Evolutionary conservation across 2,113 vertebrate species (phyloP).

Genomic region (Lophura nycthemera): DNA sequence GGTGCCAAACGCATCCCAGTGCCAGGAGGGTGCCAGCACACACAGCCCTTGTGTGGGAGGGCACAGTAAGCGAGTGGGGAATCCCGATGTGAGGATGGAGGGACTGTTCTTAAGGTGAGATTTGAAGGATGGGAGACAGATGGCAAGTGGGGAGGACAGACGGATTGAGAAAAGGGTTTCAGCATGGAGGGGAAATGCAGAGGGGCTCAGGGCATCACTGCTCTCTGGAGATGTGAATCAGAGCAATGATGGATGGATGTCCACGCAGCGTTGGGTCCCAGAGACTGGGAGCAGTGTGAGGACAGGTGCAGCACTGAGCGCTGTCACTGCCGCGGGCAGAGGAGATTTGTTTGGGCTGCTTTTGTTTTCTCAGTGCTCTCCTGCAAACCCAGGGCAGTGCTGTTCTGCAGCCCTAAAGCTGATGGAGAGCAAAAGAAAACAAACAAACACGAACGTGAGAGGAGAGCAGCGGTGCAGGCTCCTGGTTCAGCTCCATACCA

Average conservation of each 20-base stretch:
- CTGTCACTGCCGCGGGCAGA: not conserved
- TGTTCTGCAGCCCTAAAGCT: slow-evolving; percentile 37
- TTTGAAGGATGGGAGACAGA: slow-evolving; percentile 69
- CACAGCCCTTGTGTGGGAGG: not conserved
- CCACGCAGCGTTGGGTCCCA: fast-evolving
- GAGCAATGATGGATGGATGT: not conserved
- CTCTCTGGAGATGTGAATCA: not conserved
- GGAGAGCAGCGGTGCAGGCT: not conserved
- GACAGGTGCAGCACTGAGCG: not conserved
- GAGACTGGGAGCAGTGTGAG: fast-evolving
- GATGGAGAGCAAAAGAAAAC: slow-evolving; percentile 27
- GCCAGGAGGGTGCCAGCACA: not conserved
- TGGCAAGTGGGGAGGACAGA: slow-evolving; percentile 63
- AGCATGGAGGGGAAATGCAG: not conserved
- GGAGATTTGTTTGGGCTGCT: not conserved
- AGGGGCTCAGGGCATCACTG: fast-evolving
- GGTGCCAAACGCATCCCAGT: not conserved
- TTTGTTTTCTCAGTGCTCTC: not conserved
- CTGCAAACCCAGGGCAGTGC: not conserved
- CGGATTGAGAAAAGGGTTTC: slow-evolving; percentile 57
- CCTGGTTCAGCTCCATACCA: not conserved
- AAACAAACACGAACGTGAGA: slow-evolving; percentile 3
- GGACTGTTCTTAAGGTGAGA: slow-evolving; percentile 65
- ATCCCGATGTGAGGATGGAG: not conserved
- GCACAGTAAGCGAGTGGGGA: not conserved